Base-by-base conservation (phyloP, 1,140 invertebrate species). In the Paraescarpia echinospica region DNA sequence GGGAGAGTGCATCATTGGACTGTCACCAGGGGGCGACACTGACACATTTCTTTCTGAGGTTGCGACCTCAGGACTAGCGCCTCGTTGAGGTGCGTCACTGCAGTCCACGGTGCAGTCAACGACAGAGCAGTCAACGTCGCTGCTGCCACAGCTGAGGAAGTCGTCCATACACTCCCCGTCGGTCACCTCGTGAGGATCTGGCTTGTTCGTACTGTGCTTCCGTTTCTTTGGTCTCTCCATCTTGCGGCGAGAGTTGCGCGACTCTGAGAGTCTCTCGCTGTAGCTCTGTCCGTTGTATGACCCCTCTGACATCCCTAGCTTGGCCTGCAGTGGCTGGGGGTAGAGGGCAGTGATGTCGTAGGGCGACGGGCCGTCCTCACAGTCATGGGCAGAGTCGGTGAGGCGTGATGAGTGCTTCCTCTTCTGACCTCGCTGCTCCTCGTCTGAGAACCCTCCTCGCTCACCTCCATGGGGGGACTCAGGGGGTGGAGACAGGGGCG, bases 211-310 rank as follows among this genome's bases (percentile, higher is more conserved):
- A 18, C 59, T 77, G 59, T 77, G 59, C 59, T 77, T 77, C 33
- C 95, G 92, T 92, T 95, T 96, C 33, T 94, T 93, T 1, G 95
- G 95, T 77, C 94, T 94, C 18, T 95, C 95, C 93, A 95, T 95
- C 94, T 96, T 96, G 34, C 95, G 93, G 31, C 95, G 92, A 27
- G 95, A 95, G 93, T 94, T 95, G 33, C 91, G 9, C 18, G 34
- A 91, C 41, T 48, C 41, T 1, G 34, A 33, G 33, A 35, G 34
- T 34, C 41, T 48, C 33, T 48, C 41, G 34, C 33, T 35, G 33
- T 33, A 91, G 34, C 18, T n/a, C 34, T 34, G 33, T 31, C 89
- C 89, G 27, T 90, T 33, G n/a, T 34, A 34, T 12, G 89, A 12
- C 1, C 34, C 89, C 89, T 90, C 34, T 5, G 89, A 90, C 89